Evolutionary conservation across 2,888 invertebrate genomes (phyloP), one percentile per base, ranked within the genome.

Genomic region (Euclidia mi): DNA sequence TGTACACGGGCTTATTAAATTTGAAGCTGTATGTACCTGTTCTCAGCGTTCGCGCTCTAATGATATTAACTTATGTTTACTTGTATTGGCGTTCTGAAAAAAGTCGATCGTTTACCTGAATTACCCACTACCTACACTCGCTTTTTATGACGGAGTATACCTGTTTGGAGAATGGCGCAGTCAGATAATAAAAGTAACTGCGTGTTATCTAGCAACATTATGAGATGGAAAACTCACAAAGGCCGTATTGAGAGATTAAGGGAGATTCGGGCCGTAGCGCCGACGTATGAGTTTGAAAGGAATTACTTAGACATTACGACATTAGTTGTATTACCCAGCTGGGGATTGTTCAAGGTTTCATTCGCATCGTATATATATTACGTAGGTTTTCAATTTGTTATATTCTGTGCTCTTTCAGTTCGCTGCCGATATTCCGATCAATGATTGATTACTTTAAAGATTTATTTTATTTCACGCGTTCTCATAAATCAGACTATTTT

Each of bases 61-160:
- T 58, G 41, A 55, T 53, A 47, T 70, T 71, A 65, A 38, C 47
- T 55, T 43, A 65, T 57, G 52, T 65, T 65, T 70, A 73, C 51
- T 56, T 53, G 34, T 42, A 56, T 51, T 53, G 41, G 44, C 62
- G 48, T 61, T 57, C 55, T 37, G 65, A 61, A 75, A 71, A 67
- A 71, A 75, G 55, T 55, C 51, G 76, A 71, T 75, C 72, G 76
- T 71, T 75, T 75, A 75, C 68, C 43, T 65, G 64, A 75, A 72
- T 71, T 67, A n/a, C n/a, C n/a, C n/a, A n/a, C n/a, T n/a, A n/a
- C n/a, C n/a, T n/a, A 61, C 56, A 55, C 53, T 56, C 46, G 35
- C 50, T 61, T 71, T 71, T 75, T 67, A 75, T 75, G 75, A 56
- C 58, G 56, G 34, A 18, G 28, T 47, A 66, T 60, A 51, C 43